Base-by-base conservation (phyloP, 2,888 invertebrate species). In the Drosophila histrio region DNA sequence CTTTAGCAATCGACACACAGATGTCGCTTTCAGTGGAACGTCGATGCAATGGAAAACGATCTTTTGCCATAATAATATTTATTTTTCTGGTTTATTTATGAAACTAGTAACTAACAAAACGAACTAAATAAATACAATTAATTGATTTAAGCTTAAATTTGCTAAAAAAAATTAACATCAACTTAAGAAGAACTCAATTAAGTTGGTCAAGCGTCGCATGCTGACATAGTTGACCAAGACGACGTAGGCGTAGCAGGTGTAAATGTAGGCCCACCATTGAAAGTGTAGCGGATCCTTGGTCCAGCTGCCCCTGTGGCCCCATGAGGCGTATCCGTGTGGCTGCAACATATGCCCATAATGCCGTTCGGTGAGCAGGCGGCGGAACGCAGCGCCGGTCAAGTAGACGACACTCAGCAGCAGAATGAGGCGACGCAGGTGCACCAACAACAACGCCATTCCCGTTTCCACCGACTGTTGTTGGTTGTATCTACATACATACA, bases 211-310 rank as follows among this genome's bases (percentile, higher is more conserved):
- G 3, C 86, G 76, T 4, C 81, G 76, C 77, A 89, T 77, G 47
- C 61, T 86, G 13, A 90, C 86, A 73, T 89, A 91, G 77, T 90
- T 91, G 22, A 90, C 86, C 43, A 91, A 63, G 30, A 91, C 66
- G 19, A 87, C 41, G 46, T 91, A 91, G 11, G 88, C 76, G 41
- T 91, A 91, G 52, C 89, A 89, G 49, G 89, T 89, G 63, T 91
- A 91, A 32, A 91, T 89, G 64, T 91, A 91, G 22, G 88, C 91
- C 91, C 91, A 91, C 87, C 90, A 89, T 53, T 91, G 91, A 72
- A 91, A 88, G 70, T 91, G 91, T 47, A 90, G 60, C 50, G 89
- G 88, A 67, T 89, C 90, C 50, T 74, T 76, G 1, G 53, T n/a
- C 65, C 73, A 76, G 17, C 57, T 50, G 32, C 72, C 64, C 30